These are phyloP conservation scores for Silurus meridionalis DNA, from an alignment of 2,113 vertebrate genomes.

Conservation along the genomic window DNA sequence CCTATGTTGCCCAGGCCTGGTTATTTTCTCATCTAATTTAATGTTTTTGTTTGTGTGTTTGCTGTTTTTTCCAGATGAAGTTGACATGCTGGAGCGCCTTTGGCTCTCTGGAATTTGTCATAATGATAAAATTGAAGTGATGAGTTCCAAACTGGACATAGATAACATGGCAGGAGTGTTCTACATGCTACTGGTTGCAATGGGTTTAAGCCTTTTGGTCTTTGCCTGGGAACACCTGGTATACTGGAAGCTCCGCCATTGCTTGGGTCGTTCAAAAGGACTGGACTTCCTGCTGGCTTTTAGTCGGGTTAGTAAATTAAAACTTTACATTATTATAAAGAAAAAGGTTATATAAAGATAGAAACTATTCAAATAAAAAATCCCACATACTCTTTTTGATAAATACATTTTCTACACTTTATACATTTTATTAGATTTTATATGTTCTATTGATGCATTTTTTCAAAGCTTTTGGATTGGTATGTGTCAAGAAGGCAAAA, in stretches of 20 bases:
- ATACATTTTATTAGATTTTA: no score
- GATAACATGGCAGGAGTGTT: conserved; percentile 92
- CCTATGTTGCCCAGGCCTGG: not conserved
- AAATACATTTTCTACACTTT: no score
- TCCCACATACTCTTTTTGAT: not conserved
- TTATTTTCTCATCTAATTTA: conserved; percentile 3
- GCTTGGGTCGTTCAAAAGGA: conserved; percentile 76
- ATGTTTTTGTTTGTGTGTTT: conserved; percentile 38
- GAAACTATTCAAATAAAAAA: not conserved
- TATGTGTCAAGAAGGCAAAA: conserved; percentile 21
- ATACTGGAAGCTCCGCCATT: conserved; percentile 85
- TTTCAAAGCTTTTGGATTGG: conserved; percentile 7
- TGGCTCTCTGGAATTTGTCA: conserved; percentile 80
- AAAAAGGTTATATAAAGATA: not conserved
- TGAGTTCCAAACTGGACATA: conserved; percentile 90
- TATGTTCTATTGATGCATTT: conserved; percentile 21
- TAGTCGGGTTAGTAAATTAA: conserved; percentile 76
- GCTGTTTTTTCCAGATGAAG: conserved; percentile 67
- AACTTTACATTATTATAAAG: not conserved
- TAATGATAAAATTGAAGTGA: conserved; percentile 83
- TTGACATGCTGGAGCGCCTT: conserved; percentile 76
- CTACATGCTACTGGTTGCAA: conserved; percentile 89
- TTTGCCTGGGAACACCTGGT: conserved; percentile 89
- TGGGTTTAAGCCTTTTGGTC: conserved; percentile 86
- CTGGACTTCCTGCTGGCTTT: conserved; percentile 86